These are phyloP conservation scores for Abramis brama DNA, from an alignment of 2,113 vertebrate species.

Conservation along the genomic window DNA sequence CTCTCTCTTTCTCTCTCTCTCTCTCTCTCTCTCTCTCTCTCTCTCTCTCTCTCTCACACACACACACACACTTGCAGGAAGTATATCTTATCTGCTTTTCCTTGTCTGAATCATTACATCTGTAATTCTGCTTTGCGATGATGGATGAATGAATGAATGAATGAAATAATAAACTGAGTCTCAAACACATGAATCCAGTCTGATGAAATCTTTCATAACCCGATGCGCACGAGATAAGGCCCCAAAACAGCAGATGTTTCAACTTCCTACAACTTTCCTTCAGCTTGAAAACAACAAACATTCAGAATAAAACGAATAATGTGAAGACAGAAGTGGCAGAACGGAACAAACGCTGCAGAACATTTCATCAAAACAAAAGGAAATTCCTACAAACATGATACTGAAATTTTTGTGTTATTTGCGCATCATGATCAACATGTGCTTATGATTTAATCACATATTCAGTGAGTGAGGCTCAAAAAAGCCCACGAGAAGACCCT, in stretches of 20 bases:
- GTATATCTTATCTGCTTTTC: no score
- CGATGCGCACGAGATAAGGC: neutral
- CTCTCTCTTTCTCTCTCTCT: no score
- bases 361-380: neutral
- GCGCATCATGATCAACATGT: neutral
- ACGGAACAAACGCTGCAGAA: neutral
- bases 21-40: no score
- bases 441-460: neutral
- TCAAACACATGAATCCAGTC: neutral
- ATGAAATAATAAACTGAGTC: no score
- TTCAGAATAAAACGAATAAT: neutral
- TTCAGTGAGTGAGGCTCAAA: neutral
- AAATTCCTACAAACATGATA: neutral
- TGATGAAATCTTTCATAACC: neutral
- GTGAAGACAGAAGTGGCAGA: neutral
- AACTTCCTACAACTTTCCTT: neutral
- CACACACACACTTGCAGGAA: no score
- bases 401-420: neutral
- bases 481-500: slow-evolving; percentile 1
- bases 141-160: no score
- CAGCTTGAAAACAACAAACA: neutral
- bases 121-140: no score
- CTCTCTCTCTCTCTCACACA: no score
- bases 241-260: neutral
- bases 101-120: no score